Conservation (phyloP, 2,113 vertebrate genomes). For the Anguilla japonica region DNA sequence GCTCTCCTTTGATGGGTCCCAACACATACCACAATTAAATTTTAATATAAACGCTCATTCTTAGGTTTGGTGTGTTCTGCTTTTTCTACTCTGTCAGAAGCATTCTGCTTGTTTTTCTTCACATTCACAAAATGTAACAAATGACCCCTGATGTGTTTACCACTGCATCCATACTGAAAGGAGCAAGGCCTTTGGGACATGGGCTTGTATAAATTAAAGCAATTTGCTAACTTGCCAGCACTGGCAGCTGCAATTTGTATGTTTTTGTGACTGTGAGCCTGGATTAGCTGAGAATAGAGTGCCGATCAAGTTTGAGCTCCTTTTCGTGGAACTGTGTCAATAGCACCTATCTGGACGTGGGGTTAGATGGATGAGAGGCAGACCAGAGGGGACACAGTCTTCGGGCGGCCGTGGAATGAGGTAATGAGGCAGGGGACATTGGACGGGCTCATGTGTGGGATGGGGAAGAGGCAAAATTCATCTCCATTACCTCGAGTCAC, state of each 20-base stretch:
- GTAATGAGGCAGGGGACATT: not conserved
- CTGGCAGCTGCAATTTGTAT: not conserved
- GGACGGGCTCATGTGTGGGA: not conserved
- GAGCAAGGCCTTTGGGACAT: not conserved
- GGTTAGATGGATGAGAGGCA: no score
- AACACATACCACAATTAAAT: no score
- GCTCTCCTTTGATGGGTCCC: no score
- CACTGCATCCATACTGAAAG: not conserved
- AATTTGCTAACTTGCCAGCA: not conserved
- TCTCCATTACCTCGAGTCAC: not conserved
- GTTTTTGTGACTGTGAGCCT: not conserved
- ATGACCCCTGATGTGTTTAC: not conserved
- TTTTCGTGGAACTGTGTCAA: not conserved
- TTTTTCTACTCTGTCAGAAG: not conserved
- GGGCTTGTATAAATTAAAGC: conserved; percentile 4
- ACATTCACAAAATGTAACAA: not conserved
- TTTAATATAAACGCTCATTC: no score
- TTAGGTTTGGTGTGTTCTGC: no score
- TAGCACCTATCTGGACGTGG: no score
- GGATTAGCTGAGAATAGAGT: not conserved
- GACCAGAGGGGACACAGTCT: no score
- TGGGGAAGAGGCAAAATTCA: not conserved
- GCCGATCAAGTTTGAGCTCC: not conserved
- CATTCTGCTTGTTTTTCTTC: not conserved
- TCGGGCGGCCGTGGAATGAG: not conserved